Evolutionary conservation across 2,797 vertebrate genomes (phyloP).

Genomic region (Botia kubotai): DNA sequence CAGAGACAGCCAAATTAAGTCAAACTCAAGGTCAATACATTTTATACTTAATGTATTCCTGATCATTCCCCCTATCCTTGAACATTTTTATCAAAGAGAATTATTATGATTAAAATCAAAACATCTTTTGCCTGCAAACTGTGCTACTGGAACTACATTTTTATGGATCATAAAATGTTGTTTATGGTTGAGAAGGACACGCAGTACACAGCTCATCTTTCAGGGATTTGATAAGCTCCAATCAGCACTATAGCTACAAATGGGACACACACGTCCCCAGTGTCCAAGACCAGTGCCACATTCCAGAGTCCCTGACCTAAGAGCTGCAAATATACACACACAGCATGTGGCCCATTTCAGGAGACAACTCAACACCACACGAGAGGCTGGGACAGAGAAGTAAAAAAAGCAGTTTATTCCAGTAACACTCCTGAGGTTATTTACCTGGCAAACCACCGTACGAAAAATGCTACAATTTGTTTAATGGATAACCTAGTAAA

Average conservation of each 20-base stretch:
- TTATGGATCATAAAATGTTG: slow-evolving; percentile 1
- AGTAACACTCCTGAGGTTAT: slow-evolving; percentile 37
- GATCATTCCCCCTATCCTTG: neutral
- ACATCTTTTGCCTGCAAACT: neutral
- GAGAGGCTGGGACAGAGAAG: slow-evolving; percentile 3
- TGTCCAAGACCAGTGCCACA: slow-evolving; percentile 21
- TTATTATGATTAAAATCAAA: no score
- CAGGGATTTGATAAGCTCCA: slow-evolving; percentile 34
- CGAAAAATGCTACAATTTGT: slow-evolving; percentile 23
- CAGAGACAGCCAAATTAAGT: no score
- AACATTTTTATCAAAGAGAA: neutral
- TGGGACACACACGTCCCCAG: slow-evolving; percentile 21
- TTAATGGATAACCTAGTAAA: slow-evolving; percentile 18
- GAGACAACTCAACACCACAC: slow-evolving; percentile 42
- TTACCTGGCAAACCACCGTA: slow-evolving; percentile 18
- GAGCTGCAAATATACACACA: slow-evolving; percentile 49
- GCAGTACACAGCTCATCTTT: slow-evolving; percentile 29
- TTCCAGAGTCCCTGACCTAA: slow-evolving; percentile 44
- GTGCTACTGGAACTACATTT: neutral
- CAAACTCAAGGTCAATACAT: no score
- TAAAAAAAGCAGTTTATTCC: slow-evolving; percentile 49
- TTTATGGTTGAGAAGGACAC: slow-evolving; percentile 1
- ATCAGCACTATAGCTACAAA: slow-evolving; percentile 34
- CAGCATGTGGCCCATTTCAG: slow-evolving; percentile 46
- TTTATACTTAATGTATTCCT: neutral